phyloP scores from a whole-genome alignment of 2,113 vertebrate species.

The Labrus mixtus region DNA sequence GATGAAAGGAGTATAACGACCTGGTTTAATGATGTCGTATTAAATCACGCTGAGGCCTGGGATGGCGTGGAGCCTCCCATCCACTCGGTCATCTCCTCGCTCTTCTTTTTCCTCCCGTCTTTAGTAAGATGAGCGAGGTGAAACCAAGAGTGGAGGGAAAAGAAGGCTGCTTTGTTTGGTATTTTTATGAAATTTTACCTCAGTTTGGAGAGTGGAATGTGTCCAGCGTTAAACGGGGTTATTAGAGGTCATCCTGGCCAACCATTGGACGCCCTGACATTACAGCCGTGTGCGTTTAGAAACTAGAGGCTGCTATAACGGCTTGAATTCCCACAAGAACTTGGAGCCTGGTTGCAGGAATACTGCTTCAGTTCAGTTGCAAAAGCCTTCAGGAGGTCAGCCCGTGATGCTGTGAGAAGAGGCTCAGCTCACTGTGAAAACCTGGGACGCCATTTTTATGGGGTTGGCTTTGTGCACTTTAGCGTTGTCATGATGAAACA shows the following conservation, averaged over 20 bases:
- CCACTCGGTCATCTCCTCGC: constrained; percentile 19
- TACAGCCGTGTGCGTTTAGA: background rate
- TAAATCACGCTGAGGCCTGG: constrained; percentile 64
- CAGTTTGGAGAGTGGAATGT: background rate
- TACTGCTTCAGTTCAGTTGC: background rate
- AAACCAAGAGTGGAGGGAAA: constrained; percentile 14
- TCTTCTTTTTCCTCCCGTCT: background rate
- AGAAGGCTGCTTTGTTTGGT: background rate
- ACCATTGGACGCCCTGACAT: background rate
- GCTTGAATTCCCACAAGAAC: too few species aligned
- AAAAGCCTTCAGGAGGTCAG: background rate
- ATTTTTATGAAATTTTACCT: constrained; percentile 9
- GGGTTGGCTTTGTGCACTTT: too few species aligned
- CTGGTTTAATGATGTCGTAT: constrained; percentile 73
- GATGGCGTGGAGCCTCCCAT: constrained; percentile 23
- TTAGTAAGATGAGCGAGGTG: constrained; percentile 15
- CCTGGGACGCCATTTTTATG: too few species aligned
- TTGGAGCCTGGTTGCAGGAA: background rate
- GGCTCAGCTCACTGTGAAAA: too few species aligned
- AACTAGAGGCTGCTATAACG: too few species aligned
- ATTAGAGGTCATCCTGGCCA: background rate
- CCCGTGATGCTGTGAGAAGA: background rate
- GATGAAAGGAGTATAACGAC: constrained; percentile 68
- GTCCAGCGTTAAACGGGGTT: background rate
- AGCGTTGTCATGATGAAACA: too few species aligned